Base-by-base conservation (phyloP, 2,888 invertebrate species). In the Romanomermis culicivorax region DNA sequence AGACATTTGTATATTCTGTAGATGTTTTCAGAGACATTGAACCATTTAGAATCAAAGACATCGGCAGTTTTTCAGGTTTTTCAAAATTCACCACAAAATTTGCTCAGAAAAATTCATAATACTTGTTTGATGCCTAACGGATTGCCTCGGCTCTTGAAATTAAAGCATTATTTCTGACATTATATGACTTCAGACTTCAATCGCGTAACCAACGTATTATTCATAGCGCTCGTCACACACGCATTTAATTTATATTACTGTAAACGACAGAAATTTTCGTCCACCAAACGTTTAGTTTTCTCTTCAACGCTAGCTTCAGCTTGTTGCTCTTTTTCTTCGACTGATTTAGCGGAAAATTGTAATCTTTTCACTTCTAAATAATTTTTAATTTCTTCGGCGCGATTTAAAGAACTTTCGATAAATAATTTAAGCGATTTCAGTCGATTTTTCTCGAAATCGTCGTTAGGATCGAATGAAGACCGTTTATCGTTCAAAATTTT, bases 301-400 rank as follows among this genome's bases (percentile, higher is more conserved):
- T 25, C 50, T 27, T 49, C 50, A 25, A 49, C 26, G 7, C 17
- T 45, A 7, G 20, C 50, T 23, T n/a, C 4, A 4, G 50, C 50
- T 7, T 49, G 27, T 7, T 29, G 11, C 20, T 49, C 50, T 20
- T 49, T 7, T 3, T 11, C 29, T 49, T 49, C 29, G 45, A 45
- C 45, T 23, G 23, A 11, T 36, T 7, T 36, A 17, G 36, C 61
- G 61, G 24, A 26, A 23, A 26, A 20, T 26, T 25, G 36, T 25
- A 25, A 45, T 20, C 42, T 47, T 45, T 14, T 52, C 24, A 3
- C 23, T 2, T 57, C 57, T n/a, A 51, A 4, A 23, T 45, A 55
- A 23, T 49, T 56, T 27, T 50, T 54, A 14, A 52, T 36, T 20
- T 24, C 30, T 23, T 52, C 53, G 25, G 51, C 49, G 25, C 43